Conservation (phyloP, 1,140 invertebrate species). For the Elymnias hypermnestra region DNA sequence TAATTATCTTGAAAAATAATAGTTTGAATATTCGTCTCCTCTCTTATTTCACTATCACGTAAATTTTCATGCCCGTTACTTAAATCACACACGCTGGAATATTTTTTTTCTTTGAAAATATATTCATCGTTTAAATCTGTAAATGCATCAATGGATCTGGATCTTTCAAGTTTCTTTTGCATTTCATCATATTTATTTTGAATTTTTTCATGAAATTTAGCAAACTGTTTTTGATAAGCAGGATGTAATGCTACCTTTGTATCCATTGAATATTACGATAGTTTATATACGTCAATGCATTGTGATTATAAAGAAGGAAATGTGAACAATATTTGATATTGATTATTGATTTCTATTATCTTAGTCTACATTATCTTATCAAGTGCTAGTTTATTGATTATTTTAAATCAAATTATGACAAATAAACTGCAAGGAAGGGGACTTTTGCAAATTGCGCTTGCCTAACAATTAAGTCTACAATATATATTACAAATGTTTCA, state of each 20-base stretch:
- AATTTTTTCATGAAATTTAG: slow-evolving; percentile 50
- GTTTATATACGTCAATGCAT: slow-evolving; percentile 4
- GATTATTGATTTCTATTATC: slow-evolving; percentile 31
- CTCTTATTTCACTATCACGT: neutral
- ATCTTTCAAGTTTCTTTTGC: slow-evolving; percentile 56
- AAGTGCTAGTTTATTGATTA: slow-evolving; percentile 29
- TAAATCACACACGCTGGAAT: slow-evolving; percentile 33
- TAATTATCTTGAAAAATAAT: slow-evolving; percentile 25
- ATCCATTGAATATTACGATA: neutral
- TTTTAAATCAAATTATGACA: slow-evolving; percentile 14
- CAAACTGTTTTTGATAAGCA: slow-evolving; percentile 34
- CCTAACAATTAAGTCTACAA: no score
- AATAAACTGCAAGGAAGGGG: neutral
- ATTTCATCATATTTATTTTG: slow-evolving; percentile 61
- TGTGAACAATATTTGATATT: slow-evolving; percentile 19
- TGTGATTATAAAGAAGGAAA: slow-evolving; percentile 6
- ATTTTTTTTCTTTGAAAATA: slow-evolving; percentile 27
- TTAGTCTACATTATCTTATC: slow-evolving; percentile 35
- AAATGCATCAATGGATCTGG: slow-evolving; percentile 50
- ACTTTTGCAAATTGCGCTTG: neutral
- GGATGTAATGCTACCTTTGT: slow-evolving; percentile 1
- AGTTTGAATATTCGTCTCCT: slow-evolving; percentile 13
- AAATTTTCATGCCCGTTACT: slow-evolving; percentile 25
- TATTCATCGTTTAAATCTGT: slow-evolving; percentile 32
- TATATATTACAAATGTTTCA: no score